Evolutionary conservation across 2,888 invertebrate genomes (phyloP).

Genomic region (Protodeltote pygarga): DNA sequence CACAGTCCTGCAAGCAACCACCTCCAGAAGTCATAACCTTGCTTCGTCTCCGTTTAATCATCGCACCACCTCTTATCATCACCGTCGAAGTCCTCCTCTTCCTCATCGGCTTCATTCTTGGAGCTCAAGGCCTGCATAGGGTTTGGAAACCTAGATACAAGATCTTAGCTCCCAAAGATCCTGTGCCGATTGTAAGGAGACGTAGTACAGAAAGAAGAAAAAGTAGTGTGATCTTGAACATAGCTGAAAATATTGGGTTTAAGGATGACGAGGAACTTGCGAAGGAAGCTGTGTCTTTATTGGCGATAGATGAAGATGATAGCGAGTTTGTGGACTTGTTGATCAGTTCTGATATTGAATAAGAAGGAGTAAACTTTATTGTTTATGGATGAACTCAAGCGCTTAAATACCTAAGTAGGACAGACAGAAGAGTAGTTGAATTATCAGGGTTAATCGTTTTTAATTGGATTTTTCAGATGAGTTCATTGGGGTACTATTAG

Average conservation of each 20-base stretch:
- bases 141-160: slow-evolving; percentile 71
- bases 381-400: no score
- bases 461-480: no score
- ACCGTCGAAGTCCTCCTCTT: slow-evolving; percentile 77
- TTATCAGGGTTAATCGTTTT: no score
- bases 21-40: slow-evolving; percentile 76
- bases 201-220: slow-evolving; percentile 55
- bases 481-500: no score
- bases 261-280: slow-evolving; percentile 64
- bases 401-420: no score
- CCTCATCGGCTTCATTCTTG: slow-evolving; percentile 76
- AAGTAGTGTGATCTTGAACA: slow-evolving; percentile 62
- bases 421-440: no score
- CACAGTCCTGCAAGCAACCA: slow-evolving; percentile 74
- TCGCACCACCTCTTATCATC: slow-evolving; percentile 83
- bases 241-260: slow-evolving; percentile 63
- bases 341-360: slow-evolving; percentile 43
- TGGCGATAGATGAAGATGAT: slow-evolving; percentile 71
- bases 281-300: slow-evolving; percentile 71
- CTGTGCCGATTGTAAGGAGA: slow-evolving; percentile 45
- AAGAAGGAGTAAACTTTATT: no score
- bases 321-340: slow-evolving; percentile 62
- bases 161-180: slow-evolving; percentile 51
- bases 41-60: slow-evolving; percentile 79
- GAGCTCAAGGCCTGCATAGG: slow-evolving; percentile 71